These are phyloP conservation scores for Tholera decimalis DNA, from an alignment of 2,888 invertebrate genomes.

Conservation along the genomic window DNA sequence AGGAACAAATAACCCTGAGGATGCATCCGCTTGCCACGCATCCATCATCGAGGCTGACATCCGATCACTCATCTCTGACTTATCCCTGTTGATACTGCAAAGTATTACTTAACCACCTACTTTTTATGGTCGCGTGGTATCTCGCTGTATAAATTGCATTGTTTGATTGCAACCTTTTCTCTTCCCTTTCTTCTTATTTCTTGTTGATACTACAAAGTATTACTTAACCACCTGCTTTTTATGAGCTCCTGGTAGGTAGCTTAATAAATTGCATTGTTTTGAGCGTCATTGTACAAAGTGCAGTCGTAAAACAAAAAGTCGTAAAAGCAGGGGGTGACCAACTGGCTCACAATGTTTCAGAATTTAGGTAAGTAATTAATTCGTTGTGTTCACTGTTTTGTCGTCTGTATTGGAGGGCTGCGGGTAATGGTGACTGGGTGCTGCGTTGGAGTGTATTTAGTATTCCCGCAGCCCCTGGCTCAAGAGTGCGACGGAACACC, in stretches of 20 bases:
- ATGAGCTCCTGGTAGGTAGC: not conserved
- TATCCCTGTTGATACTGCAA: slow-evolving; percentile 29
- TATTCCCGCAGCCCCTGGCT: no score
- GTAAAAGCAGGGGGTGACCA: slow-evolving; percentile 4
- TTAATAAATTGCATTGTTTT: slow-evolving; percentile 9
- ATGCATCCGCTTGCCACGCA: slow-evolving; percentile 27
- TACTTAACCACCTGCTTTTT: slow-evolving; percentile 8
- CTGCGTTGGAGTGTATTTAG: no score
- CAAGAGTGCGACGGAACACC: no score
- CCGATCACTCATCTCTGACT: slow-evolving; percentile 43
- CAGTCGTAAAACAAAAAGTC: slow-evolving; percentile 12
- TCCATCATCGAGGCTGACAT: slow-evolving; percentile 42
- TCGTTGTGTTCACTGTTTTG: not conserved
- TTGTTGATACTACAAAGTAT: slow-evolving; percentile 25
- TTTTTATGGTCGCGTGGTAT: not conserved
- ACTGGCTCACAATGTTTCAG: not conserved
- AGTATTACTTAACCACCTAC: slow-evolving; percentile 17
- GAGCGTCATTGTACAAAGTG: not conserved
- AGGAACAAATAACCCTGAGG: slow-evolving; percentile 21
- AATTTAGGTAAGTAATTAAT: not conserved
- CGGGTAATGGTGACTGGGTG: no score
- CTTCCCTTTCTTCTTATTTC: not conserved
- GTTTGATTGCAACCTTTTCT: not conserved
- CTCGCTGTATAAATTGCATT: not conserved
- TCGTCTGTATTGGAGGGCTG: no score